Evolutionary conservation across 2,888 invertebrate species (phyloP).

Genomic region (Lymantria dispar): DNA sequence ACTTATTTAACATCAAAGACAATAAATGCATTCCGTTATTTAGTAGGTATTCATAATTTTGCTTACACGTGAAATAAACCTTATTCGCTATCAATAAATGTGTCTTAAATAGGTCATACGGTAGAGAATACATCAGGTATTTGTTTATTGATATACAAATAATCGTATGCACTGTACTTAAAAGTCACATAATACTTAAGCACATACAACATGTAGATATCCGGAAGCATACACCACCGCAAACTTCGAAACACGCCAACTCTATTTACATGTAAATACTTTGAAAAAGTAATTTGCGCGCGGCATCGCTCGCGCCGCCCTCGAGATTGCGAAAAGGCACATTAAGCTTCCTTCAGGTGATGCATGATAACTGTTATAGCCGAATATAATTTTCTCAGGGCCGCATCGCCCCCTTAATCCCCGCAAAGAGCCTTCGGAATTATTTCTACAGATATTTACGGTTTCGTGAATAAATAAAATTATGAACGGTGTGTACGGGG

Average conservation of each 20-base stretch:
- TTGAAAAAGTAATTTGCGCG: slow-evolving; percentile 81
- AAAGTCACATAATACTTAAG: slow-evolving; percentile 2
- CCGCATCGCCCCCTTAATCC: slow-evolving; percentile 80
- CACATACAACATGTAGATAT: slow-evolving; percentile 21
- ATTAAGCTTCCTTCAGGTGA: slow-evolving; percentile 81
- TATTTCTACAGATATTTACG: slow-evolving; percentile 81
- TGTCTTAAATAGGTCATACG: too few species aligned
- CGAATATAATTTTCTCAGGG: slow-evolving; percentile 81
- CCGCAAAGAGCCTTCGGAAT: slow-evolving; percentile 80
- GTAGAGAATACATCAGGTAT: not conserved
- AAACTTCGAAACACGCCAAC: slow-evolving; percentile 56
- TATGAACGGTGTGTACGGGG: slow-evolving; percentile 69
- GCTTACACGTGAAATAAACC: too few species aligned
- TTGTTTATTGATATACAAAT: not conserved
- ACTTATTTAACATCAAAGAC: too few species aligned
- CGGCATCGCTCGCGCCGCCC: slow-evolving; percentile 70
- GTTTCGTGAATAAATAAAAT: slow-evolving; percentile 82
- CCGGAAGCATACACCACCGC: slow-evolving; percentile 45
- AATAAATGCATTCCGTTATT: too few species aligned
- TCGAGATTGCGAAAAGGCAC: slow-evolving; percentile 81
- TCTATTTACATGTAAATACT: slow-evolving; percentile 83
- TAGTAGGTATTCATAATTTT: too few species aligned
- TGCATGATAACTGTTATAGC: slow-evolving; percentile 82
- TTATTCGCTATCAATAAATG: too few species aligned
- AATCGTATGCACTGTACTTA: not conserved